Evolutionary conservation across 2,797 vertebrate genomes (phyloP).

Genomic region (Galagoides demidoff): DNA sequence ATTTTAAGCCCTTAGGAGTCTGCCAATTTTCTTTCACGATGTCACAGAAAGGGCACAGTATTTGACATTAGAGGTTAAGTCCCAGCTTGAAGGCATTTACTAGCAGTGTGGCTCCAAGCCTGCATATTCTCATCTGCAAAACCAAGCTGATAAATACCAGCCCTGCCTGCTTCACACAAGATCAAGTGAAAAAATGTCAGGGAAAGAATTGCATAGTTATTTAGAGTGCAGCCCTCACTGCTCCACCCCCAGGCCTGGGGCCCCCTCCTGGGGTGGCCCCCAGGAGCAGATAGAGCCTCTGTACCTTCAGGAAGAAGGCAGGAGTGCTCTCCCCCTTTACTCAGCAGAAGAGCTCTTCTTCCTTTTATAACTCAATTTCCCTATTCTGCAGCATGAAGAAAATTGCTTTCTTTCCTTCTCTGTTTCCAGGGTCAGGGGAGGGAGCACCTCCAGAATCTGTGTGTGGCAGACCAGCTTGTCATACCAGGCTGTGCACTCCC

Average conservation of each 20-base stretch:
- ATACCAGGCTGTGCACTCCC: not conserved
- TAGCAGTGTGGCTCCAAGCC: not conserved
- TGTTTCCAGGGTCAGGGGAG: not conserved
- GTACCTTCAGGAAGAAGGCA: not conserved
- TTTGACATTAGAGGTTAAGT: not conserved
- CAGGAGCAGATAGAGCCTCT: not conserved
- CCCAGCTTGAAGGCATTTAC: not conserved
- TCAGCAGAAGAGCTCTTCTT: not conserved
- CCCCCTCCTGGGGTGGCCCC: not conserved
- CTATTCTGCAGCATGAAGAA: conserved; percentile 6
- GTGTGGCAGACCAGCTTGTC: not conserved
- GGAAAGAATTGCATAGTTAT: not conserved
- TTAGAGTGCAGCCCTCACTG: not conserved
- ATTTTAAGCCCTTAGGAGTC: not conserved
- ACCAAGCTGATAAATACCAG: not conserved
- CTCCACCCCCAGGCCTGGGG: not conserved
- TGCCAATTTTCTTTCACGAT: not conserved
- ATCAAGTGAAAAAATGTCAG: not conserved
- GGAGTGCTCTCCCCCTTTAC: not conserved
- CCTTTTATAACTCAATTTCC: conserved; percentile 10
- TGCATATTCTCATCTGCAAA: not conserved
- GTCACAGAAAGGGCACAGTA: conserved; percentile 1
- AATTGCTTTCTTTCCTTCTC: not conserved
- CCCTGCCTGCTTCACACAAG: not conserved
- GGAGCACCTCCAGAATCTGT: not conserved